Base-by-base conservation (phyloP, 2,888 invertebrate genomes). In the Diploptera punctata region DNA sequence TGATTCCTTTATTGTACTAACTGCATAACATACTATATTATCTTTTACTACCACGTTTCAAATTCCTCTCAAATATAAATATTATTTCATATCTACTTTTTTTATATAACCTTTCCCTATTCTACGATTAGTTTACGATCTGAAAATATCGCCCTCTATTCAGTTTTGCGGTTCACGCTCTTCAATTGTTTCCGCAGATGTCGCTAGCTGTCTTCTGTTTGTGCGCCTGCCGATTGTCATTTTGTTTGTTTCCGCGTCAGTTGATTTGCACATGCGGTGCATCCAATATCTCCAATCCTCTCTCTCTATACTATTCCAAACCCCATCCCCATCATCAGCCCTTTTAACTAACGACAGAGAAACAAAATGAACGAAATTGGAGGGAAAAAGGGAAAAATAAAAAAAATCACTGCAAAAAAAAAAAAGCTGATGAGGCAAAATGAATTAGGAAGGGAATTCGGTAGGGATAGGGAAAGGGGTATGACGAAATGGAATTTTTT, bases 181-280 rank as follows among this genome's bases (percentile, higher is more conserved):
- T 57, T 57, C 29, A 57, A 57, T 57, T 57, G 57, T 57, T 57
- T 57, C 57, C 57, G 18, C 57, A 57, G 57, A 57, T 57, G 57
- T 57, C 57, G 57, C 31, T 29, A n/a, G 1, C 57, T 24, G 26
- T 57, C 57, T 57, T 57, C 57, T 57, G 31, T 57, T 57, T 57
- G 57, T 57, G 31, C 57, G 57, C 57, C 29, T 29, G 57, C 57
- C 29, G 31, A 57, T 19, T 57, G 57, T 29, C 57, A 57, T 57
- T 57, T 57, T 57, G 57, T 57, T 57, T 57, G 57, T 57, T 57
- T 57, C 57, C 57, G 31, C 57, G 57, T 16, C 24, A 57, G 29
- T 29, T 57, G 29, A 57, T 57, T 57, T 57, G 29, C 57, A 57
- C 57, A 57, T 29, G 57, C 57, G 57, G 57, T 57, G 57, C 31